A percentile compares a stretch with the other conserved stretches of the same genome.
These are phyloP conservation scores for Toxotes jaculatrix DNA, from an alignment of 2,113 vertebrate species.

Conservation along the genomic window DNA sequence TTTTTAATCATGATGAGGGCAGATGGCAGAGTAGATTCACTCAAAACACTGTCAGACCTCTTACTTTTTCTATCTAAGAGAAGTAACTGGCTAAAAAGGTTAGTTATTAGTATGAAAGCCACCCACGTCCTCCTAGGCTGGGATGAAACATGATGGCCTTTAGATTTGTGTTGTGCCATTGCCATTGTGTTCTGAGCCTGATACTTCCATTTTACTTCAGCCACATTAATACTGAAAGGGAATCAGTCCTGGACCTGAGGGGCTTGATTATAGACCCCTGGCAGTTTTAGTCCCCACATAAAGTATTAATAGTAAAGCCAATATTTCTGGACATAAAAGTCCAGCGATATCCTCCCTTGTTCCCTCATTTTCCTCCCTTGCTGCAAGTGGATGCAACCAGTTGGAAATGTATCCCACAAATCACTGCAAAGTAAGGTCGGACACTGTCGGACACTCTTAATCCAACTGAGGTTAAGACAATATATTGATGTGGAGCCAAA, in stretches of 20 bases:
- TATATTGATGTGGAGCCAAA: background rate
- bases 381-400: background rate
- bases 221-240: background rate
- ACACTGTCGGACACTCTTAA: background rate
- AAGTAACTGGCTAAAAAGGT: background rate
- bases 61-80: no score
- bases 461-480: no score
- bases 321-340: background rate
- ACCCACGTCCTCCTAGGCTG: background rate
- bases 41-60: background rate
- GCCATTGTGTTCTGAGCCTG: background rate
- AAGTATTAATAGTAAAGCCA: background rate
- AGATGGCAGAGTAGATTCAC: background rate
- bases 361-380: background rate
- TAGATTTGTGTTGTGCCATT: background rate
- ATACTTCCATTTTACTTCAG: background rate
- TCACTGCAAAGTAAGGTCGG: background rate
- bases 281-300: background rate
- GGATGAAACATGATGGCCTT: background rate
- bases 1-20: background rate
- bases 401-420: background rate
- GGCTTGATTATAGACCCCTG: background rate
- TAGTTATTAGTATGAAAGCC: background rate
- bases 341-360: background rate
- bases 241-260: background rate